Conservation (phyloP, 2,888 invertebrate species). For the Cistogaster globosa region DNA sequence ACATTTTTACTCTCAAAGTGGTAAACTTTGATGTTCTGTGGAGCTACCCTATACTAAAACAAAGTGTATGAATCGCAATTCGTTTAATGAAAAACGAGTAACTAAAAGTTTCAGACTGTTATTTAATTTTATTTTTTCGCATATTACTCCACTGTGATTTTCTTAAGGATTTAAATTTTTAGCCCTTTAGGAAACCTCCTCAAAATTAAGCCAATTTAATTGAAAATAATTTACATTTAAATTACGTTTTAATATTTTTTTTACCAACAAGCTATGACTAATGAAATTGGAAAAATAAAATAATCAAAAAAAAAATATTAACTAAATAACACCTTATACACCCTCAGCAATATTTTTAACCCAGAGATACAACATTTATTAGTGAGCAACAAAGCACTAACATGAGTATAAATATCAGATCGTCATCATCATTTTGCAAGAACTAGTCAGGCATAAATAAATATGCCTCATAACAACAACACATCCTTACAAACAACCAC, state of each 20-base stretch:
- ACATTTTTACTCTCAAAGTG: no score
- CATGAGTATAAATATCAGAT: slow-evolving; percentile 63
- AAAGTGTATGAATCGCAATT: no score
- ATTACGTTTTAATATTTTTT: not conserved
- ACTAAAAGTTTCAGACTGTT: no score
- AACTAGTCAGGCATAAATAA: slow-evolving; percentile 61
- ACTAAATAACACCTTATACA: slow-evolving; percentile 7
- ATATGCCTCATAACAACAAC: slow-evolving; percentile 30
- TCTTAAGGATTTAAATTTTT: no score
- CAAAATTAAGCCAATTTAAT: no score
- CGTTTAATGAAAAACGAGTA: no score
- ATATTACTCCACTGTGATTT: no score
- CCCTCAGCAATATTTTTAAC: not conserved
- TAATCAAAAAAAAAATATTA: not conserved
- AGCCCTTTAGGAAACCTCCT: no score
- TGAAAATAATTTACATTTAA: not conserved
- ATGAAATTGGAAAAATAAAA: slow-evolving; percentile 2
- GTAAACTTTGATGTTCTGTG: no score
- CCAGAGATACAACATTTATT: no score
- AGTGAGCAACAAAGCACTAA: slow-evolving; percentile 31
- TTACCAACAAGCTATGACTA: slow-evolving; percentile 9
- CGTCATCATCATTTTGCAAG: slow-evolving; percentile 51
- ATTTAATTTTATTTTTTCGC: no score
- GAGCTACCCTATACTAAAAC: no score
- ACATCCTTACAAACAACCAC: slow-evolving; percentile 9